Evolutionary conservation across 2,797 vertebrate genomes (phyloP), one percentile per base, ranked within the genome.

Genomic region (Nasua narica): DNA sequence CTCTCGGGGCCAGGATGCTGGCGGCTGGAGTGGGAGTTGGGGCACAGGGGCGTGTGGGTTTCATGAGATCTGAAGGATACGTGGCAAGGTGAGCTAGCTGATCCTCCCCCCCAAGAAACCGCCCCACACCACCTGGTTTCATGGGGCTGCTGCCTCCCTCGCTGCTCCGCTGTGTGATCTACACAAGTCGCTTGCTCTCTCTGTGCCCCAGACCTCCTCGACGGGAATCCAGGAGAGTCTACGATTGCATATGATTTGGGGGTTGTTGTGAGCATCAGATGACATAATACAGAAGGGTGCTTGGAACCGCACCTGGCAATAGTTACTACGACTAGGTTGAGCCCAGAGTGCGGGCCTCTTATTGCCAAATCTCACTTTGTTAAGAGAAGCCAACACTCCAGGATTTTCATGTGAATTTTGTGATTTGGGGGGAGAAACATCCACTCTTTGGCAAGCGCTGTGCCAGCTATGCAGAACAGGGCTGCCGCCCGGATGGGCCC

Each of bases 291-390:
- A 58, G 48, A 74, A 37, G 67, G 23, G n/a, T 11, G 25, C 15
- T 27, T 72, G 43, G 52, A 54, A 23, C n/a, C 23, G n/a, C 19
- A 76, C 3, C 60, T 87, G 86, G 84, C 43, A 43, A 11, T 15
- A 43, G 79, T 54, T 70, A 52, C 54, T 29, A 14, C 70, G 56
- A 16, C 56, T 11, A 14, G 35, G 40, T 48, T 79, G 37, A 67
- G 60, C 40, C 81, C 10, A 37, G 25, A 60, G 25, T 1, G 12
- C 11, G 6, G 50, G 5, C 50, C 56, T 50, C 32, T 54, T 23
- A 76, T 32, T 58, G 70, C n/a, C 82, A 76, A 67, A 60, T 91
- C 62, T 92, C 35, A 37, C 35, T 83, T 92, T 60, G 50, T 92
- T 94, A 62, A 60, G 23, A 90, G 62, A 87, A 84, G 72, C 35